phyloP scores from a whole-genome alignment of 2,888 invertebrate genomes.

The Cerastis leucographa region DNA sequence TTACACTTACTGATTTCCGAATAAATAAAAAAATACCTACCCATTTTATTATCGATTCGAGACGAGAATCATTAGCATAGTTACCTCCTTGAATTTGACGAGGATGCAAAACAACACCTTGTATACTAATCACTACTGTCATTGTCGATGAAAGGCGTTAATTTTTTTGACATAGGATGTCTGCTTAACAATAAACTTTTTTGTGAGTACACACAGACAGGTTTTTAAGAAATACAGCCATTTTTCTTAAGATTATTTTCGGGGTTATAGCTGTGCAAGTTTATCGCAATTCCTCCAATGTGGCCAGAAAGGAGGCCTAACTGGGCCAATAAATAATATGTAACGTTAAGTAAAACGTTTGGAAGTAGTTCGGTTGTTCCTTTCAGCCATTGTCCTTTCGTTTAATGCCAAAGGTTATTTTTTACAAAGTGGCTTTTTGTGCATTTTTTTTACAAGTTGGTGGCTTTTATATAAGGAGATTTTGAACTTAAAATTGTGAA shows the following conservation, averaged over 20 bases:
- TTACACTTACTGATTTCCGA: too few species aligned
- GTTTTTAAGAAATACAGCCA: background rate
- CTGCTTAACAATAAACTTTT: background rate
- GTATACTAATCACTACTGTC: background rate
- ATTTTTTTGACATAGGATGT: background rate
- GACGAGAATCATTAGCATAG: too few species aligned
- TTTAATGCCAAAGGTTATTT: background rate
- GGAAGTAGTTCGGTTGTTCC: constrained; percentile 52
- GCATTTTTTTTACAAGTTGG: background rate
- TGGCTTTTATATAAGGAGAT: background rate
- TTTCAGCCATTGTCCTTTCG: constrained; percentile 33
- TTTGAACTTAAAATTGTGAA: background rate
- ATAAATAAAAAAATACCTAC: too few species aligned
- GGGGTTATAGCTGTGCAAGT: constrained; percentile 31
- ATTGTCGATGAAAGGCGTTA: background rate
- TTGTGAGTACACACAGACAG: too few species aligned
- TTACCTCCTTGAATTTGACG: too few species aligned
- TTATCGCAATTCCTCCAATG: constrained; percentile 55
- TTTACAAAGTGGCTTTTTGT: background rate
- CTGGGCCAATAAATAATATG: constrained; percentile 70
- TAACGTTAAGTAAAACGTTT: constrained; percentile 69
- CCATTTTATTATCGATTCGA: too few species aligned
- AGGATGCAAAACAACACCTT: too few species aligned
- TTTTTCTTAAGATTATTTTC: constrained; percentile 22
- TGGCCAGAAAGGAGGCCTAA: constrained; percentile 58